These are phyloP conservation scores for Mylabris sibirica DNA, from an alignment of 2,888 invertebrate genomes.

Conservation along the genomic window DNA sequence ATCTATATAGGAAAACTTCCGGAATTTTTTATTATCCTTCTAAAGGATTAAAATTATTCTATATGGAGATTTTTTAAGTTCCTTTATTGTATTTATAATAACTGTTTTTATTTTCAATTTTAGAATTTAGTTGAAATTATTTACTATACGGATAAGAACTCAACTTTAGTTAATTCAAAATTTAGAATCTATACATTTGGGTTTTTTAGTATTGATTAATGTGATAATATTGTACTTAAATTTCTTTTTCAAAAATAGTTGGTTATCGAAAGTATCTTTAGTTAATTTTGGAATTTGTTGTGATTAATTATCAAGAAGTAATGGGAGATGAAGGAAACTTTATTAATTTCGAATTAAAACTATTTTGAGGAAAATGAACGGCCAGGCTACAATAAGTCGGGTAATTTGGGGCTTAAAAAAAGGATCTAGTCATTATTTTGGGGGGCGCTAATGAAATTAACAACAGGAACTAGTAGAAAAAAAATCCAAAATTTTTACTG, in stretches of 20 bases:
- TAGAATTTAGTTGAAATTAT: slow-evolving; percentile 24
- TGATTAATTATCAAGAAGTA: not conserved
- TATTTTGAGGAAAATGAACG: slow-evolving; percentile 21
- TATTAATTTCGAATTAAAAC: slow-evolving; percentile 12
- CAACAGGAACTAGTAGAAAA: slow-evolving; percentile 23
- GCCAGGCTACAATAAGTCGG: slow-evolving; percentile 40
- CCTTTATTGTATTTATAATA: slow-evolving; percentile 27
- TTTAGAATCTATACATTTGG: slow-evolving; percentile 15
- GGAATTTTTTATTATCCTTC: slow-evolving; percentile 18
- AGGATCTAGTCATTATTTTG: slow-evolving; percentile 50
- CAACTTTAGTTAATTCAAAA: slow-evolving; percentile 13
- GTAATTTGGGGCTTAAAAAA: slow-evolving; percentile 25
- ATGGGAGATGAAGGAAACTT: slow-evolving; percentile 16
- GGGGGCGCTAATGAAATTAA: not conserved
- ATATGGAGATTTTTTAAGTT: slow-evolving; percentile 35
- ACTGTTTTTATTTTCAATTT: slow-evolving; percentile 20
- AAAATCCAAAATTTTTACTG: slow-evolving; percentile 51
- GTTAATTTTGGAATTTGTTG: slow-evolving; percentile 9
- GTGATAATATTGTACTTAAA: slow-evolving; percentile 44
- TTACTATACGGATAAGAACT: slow-evolving; percentile 5
- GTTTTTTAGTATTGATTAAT: slow-evolving; percentile 34
- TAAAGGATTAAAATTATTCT: slow-evolving; percentile 45
- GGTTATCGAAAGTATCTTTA: slow-evolving; percentile 10
- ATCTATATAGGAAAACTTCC: not conserved
- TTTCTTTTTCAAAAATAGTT: slow-evolving; percentile 23